A percentile compares a stretch with the other conserved stretches of the same genome.
These are phyloP conservation scores for Cryptus viduatorius DNA, from an alignment of 2,888 invertebrate species.

Conservation along the genomic window DNA sequence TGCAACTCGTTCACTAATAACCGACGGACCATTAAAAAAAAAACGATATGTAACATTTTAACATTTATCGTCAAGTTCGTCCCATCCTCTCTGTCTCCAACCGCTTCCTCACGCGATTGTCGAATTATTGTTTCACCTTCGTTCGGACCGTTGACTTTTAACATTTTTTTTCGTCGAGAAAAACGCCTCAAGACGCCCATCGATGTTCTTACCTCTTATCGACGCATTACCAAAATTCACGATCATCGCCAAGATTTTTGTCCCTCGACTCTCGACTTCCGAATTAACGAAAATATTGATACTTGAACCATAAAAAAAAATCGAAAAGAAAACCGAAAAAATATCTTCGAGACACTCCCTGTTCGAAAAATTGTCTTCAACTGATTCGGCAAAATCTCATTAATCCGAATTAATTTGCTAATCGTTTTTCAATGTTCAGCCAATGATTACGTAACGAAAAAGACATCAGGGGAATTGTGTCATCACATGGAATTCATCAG, in stretches of 20 bases:
- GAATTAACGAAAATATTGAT: background rate
- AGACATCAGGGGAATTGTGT: no score
- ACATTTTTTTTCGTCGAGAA: background rate
- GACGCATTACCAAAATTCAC: slow-evolving; percentile 24
- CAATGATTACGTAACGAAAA: no score
- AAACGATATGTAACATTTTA: slow-evolving; percentile 36
- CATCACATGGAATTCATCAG: no score
- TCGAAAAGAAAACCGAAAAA: background rate
- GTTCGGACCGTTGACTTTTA: slow-evolving; percentile 10
- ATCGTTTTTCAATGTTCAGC: no score
- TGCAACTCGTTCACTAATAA: slow-evolving; percentile 66
- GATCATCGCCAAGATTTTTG: background rate
- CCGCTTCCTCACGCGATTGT: slow-evolving; percentile 23
- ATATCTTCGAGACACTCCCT: background rate
- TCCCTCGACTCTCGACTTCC: background rate
- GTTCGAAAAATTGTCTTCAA: no score
- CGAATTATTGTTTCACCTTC: slow-evolving; percentile 29
- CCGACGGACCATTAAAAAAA: slow-evolving; percentile 22
- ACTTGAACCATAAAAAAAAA: background rate
- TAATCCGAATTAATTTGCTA: no score
- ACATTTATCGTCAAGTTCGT: slow-evolving; percentile 58
- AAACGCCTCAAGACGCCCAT: slow-evolving; percentile 29
- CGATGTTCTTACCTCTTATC: slow-evolving; percentile 33
- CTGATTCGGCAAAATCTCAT: no score
- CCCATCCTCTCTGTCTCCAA: slow-evolving; percentile 28